phyloP scores from a whole-genome alignment of 1,140 invertebrate genomes.

The Lordiphosa collinella region DNA sequence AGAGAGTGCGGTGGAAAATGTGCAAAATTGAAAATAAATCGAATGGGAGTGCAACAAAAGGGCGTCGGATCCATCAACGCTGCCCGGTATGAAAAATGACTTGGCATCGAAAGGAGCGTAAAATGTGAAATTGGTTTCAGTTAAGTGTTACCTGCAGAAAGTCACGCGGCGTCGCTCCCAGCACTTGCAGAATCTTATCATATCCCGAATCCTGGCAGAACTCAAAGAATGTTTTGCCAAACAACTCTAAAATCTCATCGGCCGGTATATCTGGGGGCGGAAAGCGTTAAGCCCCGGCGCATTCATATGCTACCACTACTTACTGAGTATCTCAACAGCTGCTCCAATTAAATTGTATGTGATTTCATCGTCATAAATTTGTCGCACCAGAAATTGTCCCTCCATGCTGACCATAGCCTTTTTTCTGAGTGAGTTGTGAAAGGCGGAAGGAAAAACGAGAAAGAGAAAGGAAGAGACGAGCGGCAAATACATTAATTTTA shows the following conservation, averaged over 20 bases:
- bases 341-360: conserved; percentile 96
- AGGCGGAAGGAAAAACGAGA: conserved; percentile 21
- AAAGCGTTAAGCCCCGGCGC: conserved; percentile 20
- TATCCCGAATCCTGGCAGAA: conserved; percentile 97
- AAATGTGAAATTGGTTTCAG: conserved; percentile 58
- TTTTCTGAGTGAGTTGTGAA: conserved; percentile 83
- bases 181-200: conserved; percentile 94
- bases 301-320: conserved; percentile 79
- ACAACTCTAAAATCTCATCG: conserved; percentile 93
- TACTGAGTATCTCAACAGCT: conserved; percentile 93
- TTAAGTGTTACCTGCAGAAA: conserved; percentile 88
- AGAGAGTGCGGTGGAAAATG: conserved; percentile 63
- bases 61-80: conserved; percentile 19
- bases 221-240: conserved; percentile 96
- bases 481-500: conserved; percentile 73
- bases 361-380: conserved; percentile 97
- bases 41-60: conserved; percentile 75
- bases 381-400: conserved; percentile 94
- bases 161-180: conserved; percentile 94
- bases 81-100: conserved; percentile 63
- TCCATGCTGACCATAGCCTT: conserved; percentile 96
- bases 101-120: conserved; percentile 46
- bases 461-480: conserved; percentile 8
- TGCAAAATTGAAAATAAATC: conserved; percentile 78
- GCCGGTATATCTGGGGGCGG: conserved; percentile 89